Conservation (phyloP, 2,888 invertebrate species). For the Troilus luridus region DNA sequence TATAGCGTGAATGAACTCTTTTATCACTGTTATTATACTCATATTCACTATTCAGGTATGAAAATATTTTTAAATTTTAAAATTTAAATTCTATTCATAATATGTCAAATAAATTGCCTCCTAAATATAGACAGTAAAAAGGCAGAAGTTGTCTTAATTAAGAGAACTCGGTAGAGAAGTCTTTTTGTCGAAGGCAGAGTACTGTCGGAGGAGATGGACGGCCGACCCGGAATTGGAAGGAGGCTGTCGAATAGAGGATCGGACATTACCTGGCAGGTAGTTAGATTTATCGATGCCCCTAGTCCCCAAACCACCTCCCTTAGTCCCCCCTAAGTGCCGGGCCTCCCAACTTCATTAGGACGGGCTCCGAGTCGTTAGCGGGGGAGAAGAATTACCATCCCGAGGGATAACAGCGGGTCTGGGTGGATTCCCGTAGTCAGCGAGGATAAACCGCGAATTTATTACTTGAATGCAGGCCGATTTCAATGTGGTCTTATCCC, state of each 20-base stretch:
- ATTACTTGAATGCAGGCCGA: not conserved
- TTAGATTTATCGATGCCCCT: not conserved
- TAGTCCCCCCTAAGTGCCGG: not conserved
- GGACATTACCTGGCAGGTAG: constrained; percentile 5
- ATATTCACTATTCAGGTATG: no score
- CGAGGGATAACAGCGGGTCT: not conserved
- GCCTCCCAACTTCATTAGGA: constrained; percentile 10
- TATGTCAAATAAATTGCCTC: not conserved
- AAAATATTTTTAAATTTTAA: no score
- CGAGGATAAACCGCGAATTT: constrained; percentile 25
- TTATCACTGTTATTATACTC: no score
- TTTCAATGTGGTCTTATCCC: constrained; percentile 5
- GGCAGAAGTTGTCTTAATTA: not conserved
- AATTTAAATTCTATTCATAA: not conserved
- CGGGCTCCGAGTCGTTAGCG: not conserved
- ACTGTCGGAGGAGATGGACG: not conserved
- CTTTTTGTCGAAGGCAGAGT: not conserved
- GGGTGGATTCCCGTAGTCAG: not conserved
- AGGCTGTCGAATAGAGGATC: not conserved
- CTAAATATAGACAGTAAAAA: not conserved
- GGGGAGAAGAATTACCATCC: constrained; percentile 14
- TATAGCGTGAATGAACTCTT: no score
- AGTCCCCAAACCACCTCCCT: no score
- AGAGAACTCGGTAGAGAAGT: not conserved
- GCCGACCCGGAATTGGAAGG: not conserved